Percentiles rank a stretch among this genome's conserved stretches.
phyloP scores from a whole-genome alignment of 2,888 invertebrate genomes.

The Hydrotaea diabolus region DNA sequence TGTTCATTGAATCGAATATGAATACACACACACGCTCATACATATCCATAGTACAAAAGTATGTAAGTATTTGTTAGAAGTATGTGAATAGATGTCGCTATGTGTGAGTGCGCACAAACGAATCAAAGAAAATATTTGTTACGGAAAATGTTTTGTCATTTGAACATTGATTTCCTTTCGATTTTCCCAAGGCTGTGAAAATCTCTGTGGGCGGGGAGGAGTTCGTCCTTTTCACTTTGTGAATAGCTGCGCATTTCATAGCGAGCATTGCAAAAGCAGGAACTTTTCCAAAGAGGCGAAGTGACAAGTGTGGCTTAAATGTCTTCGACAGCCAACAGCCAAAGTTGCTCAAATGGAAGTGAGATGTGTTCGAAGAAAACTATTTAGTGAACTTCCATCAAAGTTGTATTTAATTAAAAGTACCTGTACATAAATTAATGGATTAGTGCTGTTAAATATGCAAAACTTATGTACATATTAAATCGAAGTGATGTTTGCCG shows the following conservation, averaged over 20 bases:
- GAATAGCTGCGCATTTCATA: neutral
- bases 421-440: neutral
- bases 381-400: neutral
- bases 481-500: too few species aligned
- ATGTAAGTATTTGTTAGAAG: too few species aligned
- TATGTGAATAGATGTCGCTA: too few species aligned
- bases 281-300: neutral
- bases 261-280: neutral
- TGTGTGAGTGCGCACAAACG: neutral
- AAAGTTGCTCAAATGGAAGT: neutral
- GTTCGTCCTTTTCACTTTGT: too few species aligned
- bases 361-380: neutral
- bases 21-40: too few species aligned
- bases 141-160: conserved; percentile 11
- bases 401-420: neutral
- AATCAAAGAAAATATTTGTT: conserved; percentile 1
- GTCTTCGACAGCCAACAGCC: neutral
- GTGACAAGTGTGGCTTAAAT: neutral
- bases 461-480: too few species aligned
- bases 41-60: too few species aligned
- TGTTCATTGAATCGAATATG: too few species aligned
- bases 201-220: too few species aligned
- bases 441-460: neutral
- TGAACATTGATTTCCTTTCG: neutral
- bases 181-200: too few species aligned